Evolutionary conservation across 2,888 invertebrate species (phyloP), one percentile per base, ranked within the genome.

Genomic region (Chouioia cunea): DNA sequence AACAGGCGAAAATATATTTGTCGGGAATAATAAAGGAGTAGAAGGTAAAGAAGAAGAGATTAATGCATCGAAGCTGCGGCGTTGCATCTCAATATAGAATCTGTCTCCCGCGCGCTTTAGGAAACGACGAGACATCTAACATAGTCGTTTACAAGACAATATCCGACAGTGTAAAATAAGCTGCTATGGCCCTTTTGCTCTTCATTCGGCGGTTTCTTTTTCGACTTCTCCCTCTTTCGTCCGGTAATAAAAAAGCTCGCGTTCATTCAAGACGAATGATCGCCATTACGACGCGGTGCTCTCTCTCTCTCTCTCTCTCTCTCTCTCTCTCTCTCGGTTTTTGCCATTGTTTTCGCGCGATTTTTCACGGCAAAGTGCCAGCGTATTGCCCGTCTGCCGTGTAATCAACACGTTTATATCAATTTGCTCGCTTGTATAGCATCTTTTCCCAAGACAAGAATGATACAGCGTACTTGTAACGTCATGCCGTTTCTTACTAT

Each of bases 221-320:
- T 27, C 6, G 3, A 4, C 6, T 27, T 27, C 16, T 48, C 15
- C 48, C 15, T 15, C 15, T 16, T 16, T 48, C 8, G 48, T 50
- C 50, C 12, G 15, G 18, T 48, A 52, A 67, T 44, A 59, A 67
- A 71, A 63, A 66, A 56, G 50, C 53, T 23, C 4, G 23, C 48
- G 54, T 18, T 66, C 62, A 44, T 71, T 67, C 47, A 64, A 71
- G 63, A 71, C 58, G 47, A 43, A 71, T 67, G 64, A 64, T 64
- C 62, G 63, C 66, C 43, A 58, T 71, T 63, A 58, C 58, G 58
- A n/a, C 44, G 10, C 43, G 44, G 14, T 46, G 27, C 60, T n/a
- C 27, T 12, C 22, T 22, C 56, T 4, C 23, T 48, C 27, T 47
- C 57, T 44, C 44, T 52, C 22, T 52, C 43, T 18, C 18, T 22